Base-by-base conservation (phyloP, 2,888 invertebrate species). In the Salpingus planirostris region DNA sequence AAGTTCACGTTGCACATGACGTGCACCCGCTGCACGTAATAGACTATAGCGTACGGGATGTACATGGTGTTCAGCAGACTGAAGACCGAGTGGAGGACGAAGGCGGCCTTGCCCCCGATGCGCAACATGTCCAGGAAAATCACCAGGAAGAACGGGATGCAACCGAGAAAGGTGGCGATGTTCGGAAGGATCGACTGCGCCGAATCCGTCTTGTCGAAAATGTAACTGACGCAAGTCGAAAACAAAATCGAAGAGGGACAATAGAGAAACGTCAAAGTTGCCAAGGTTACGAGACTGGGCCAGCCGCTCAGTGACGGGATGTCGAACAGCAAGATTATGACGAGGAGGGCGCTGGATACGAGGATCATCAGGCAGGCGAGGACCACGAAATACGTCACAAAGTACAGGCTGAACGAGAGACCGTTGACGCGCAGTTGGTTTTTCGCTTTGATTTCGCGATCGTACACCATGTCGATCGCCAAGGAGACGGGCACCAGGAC, bases 341-440 rank as follows among this genome's bases (percentile, higher is more conserved):
- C 56, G 3, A 85, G 64, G 6, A 83, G 72, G 24, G 76, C 75
- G 1, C 71, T 66, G 47, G 76, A 78, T 38, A 81, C 78, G 31
- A 83, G 60, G 21, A 77, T 52, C 76, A 84, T 80, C 40, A 85
- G 69, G 15, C 72, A 71, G 25, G 75, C 73, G 26, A 86, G 68
- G 5, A 87, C 79, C 13, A 81, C 71, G 57, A 84, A 80, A 56
- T 83, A 83, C 0, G 82, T 79, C 7, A 77, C 60, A 60, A 83
- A 85, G 59, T 85, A 85, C 71, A 82, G 74, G 46, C 69, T 69
- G 63, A 81, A 80, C 0, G 80, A 76, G 11, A 89, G 65, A 0
- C 89, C 88, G 57, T 88, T 84, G 11, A 87, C 83, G 10, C 87
- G 70, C 15, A 89, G 67, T 57, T 86, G 86, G 59, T 86, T 86